phyloP scores from a whole-genome alignment of 2,797 vertebrate genomes.

The Danio kyathit region DNA sequence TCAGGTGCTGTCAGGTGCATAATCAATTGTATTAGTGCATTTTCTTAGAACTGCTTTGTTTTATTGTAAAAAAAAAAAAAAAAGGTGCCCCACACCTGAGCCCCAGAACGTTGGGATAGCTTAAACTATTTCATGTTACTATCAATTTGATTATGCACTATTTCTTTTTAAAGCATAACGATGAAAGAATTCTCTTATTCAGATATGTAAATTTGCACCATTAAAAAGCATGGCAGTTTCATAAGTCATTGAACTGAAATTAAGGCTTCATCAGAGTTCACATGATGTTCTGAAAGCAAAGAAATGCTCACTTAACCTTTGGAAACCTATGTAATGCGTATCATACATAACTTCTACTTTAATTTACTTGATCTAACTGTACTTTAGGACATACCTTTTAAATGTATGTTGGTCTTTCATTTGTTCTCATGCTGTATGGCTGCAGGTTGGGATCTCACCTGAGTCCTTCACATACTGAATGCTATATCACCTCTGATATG shows the following conservation, averaged over 20 bases:
- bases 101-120: too few species aligned
- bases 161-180: too few species aligned
- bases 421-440: background rate
- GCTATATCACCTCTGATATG: conserved; percentile 98
- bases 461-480: conserved; percentile 94
- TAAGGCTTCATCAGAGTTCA: background rate
- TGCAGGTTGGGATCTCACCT: conserved; percentile 91
- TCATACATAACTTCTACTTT: background rate
- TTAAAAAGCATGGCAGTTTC: too few species aligned
- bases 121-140: too few species aligned
- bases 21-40: too few species aligned
- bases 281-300: background rate
- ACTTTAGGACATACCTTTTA: background rate
- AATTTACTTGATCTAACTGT: background rate
- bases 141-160: too few species aligned
- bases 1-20: too few species aligned
- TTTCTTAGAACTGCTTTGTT: too few species aligned
- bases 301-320: background rate
- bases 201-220: background rate
- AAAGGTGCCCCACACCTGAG: too few species aligned
- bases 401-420: background rate
- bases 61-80: too few species aligned
- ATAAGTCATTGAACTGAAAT: background rate
- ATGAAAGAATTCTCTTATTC: background rate
- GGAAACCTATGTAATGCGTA: background rate